These are phyloP conservation scores for Rhysida immarginata DNA, from an alignment of 1,140 invertebrate genomes.

Conservation along the genomic window DNA sequence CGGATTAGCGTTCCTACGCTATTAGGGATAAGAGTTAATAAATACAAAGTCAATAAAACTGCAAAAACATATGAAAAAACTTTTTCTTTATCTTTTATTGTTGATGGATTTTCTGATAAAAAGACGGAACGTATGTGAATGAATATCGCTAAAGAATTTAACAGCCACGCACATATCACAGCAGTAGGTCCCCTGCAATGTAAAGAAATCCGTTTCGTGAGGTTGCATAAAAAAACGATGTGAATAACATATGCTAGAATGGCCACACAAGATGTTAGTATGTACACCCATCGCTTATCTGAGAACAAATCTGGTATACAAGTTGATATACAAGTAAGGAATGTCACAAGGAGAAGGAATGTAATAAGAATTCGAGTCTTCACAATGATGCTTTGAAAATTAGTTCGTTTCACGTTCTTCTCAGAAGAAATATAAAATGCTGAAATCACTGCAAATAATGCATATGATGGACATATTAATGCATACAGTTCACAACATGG, in stretches of 20 bases:
- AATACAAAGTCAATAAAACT: constrained; percentile 7
- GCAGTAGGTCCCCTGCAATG: constrained; percentile 12
- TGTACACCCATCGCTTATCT: background rate
- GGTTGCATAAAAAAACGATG: constrained; percentile 7
- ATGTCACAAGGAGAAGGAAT: constrained; percentile 6
- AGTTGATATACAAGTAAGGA: constrained; percentile 13
- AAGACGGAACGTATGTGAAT: constrained; percentile 23
- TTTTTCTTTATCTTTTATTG: background rate
- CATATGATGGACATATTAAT: constrained; percentile 18
- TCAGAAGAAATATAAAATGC: constrained; percentile 18
- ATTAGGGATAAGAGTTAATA: constrained; percentile 13
- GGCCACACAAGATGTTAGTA: constrained; percentile 10
- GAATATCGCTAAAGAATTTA: constrained; percentile 22
- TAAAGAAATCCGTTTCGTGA: constrained; percentile 8
- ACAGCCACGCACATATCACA: constrained; percentile 19
- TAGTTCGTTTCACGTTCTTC: constrained; percentile 10
- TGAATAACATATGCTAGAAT: background rate
- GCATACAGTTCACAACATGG: constrained; percentile 19
- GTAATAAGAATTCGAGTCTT: background rate
- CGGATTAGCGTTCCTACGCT: background rate
- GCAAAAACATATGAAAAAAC: background rate
- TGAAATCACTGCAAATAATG: constrained; percentile 17
- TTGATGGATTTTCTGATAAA: background rate
- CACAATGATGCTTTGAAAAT: constrained; percentile 13
- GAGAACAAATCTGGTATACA: constrained; percentile 5